A percentile compares a stretch with the other conserved stretches of the same genome.
Conservation (phyloP, 2,797 vertebrate genomes). For the Hemibagrus guttatus region DNA sequence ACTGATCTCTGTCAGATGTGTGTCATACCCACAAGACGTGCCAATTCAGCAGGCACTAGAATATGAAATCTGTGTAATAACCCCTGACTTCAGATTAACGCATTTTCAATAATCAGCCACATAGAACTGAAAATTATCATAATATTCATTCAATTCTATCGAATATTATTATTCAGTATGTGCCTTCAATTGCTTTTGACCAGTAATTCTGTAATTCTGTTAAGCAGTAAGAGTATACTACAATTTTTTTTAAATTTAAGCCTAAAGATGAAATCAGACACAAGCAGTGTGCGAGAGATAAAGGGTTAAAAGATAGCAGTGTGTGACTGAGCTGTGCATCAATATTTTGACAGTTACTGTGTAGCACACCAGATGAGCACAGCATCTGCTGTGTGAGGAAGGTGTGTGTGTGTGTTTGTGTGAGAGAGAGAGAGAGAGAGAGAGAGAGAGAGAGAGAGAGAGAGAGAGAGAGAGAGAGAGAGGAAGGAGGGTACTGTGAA, state of each 20-base stretch:
- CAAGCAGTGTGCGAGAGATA: constrained; percentile 24
- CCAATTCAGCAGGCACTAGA: constrained; percentile 35
- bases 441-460: not conserved
- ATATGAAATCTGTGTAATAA: constrained; percentile 38
- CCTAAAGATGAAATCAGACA: not conserved
- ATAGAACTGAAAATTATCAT: no score
- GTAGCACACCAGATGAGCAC: constrained; percentile 70
- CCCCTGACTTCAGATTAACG: not conserved
- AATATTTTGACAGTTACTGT: constrained; percentile 74
- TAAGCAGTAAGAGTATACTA: not conserved
- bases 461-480: not conserved
- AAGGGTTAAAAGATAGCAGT: constrained; percentile 60
- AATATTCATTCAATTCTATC: no score
- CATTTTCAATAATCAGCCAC: not conserved
- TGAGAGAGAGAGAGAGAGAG: constrained; percentile 39
- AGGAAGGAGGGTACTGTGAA: constrained; percentile 45
- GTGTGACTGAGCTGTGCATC: constrained; percentile 61
- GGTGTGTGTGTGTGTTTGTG: constrained; percentile 45
- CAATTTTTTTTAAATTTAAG: not conserved
- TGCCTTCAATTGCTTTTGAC: not conserved
- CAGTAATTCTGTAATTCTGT: not conserved
- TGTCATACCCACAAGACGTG: constrained; percentile 39
- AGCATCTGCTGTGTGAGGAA: constrained; percentile 69
- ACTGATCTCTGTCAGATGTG: constrained; percentile 49
- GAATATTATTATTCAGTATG: not conserved